phyloP scores from a whole-genome alignment of 1,140 invertebrate species.

The Drosophila kepulauana region DNA sequence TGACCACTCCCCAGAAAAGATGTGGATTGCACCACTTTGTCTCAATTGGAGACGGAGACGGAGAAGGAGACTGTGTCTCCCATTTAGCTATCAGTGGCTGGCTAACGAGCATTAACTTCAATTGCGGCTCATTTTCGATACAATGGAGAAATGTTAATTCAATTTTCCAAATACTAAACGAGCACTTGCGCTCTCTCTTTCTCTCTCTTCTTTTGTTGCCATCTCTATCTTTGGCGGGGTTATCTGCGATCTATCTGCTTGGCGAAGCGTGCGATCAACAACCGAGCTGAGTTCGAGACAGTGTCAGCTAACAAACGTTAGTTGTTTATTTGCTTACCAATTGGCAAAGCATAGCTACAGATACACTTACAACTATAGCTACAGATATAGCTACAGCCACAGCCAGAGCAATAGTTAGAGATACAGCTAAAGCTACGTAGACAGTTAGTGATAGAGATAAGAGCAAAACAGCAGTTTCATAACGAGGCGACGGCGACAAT shows the following conservation, averaged over 20 bases:
- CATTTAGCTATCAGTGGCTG: slow-evolving; percentile 31
- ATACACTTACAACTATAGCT: slow-evolving; percentile 41
- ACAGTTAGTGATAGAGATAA: slow-evolving; percentile 40
- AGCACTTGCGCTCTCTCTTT: slow-evolving; percentile 17
- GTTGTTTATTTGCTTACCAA: slow-evolving; percentile 79
- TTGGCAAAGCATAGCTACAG: slow-evolving; percentile 60
- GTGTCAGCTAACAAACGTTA: slow-evolving; percentile 11
- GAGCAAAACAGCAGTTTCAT: slow-evolving; percentile 35
- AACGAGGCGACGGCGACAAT: slow-evolving; percentile 34
- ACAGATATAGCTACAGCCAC: slow-evolving; percentile 41
- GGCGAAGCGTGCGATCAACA: slow-evolving; percentile 40
- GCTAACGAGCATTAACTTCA: slow-evolving; percentile 62
- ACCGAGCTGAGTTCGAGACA: neutral
- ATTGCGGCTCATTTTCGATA: slow-evolving; percentile 62
- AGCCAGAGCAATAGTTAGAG: slow-evolving; percentile 14
- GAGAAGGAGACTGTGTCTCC: neutral
- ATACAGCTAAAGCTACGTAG: slow-evolving; percentile 28
- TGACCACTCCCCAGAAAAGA: neutral
- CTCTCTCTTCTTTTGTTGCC: neutral
- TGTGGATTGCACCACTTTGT: slow-evolving; percentile 29
- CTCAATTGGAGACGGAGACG: slow-evolving; percentile 32
- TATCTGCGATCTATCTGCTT: slow-evolving; percentile 39
- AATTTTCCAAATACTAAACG: slow-evolving; percentile 58
- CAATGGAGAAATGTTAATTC: slow-evolving; percentile 58
- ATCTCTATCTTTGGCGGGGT: slow-evolving; percentile 3